phyloP scores from a whole-genome alignment of 2,888 invertebrate genomes.

The Lepidonotus clava region DNA sequence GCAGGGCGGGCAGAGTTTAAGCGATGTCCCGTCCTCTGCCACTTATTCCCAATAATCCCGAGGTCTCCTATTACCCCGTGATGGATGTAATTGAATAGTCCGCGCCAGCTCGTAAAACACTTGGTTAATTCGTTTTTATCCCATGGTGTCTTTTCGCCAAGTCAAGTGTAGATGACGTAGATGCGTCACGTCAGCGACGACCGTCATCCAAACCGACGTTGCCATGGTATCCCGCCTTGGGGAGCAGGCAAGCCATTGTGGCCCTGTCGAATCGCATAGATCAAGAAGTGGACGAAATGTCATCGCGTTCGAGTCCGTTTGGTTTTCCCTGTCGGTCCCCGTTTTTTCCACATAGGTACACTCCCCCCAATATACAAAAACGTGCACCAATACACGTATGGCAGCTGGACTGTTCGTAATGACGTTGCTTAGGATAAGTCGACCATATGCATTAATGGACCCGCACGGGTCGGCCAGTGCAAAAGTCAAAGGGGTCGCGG shows the following conservation, averaged over 20 bases:
- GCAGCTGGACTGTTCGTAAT: background rate
- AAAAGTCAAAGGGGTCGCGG: no score
- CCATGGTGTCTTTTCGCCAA: background rate
- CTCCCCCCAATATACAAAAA: background rate
- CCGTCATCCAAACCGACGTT: slow-evolving; percentile 5
- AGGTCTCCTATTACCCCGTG: background rate
- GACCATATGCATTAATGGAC: background rate
- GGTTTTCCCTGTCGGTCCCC: background rate
- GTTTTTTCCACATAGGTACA: slow-evolving; percentile 7
- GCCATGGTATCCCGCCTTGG: slow-evolving; percentile 15
- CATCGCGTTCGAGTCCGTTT: background rate
- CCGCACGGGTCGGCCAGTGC: background rate
- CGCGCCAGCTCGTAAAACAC: slow-evolving; percentile 35
- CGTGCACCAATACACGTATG: background rate
- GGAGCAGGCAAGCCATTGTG: background rate
- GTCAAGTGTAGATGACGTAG: slow-evolving; percentile 37
- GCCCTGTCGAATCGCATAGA: slow-evolving; percentile 27
- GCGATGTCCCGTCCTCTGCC: background rate
- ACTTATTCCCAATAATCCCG: slow-evolving; percentile 40
- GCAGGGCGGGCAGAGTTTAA: no score
- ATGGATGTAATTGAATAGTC: slow-evolving; percentile 26
- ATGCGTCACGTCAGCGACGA: slow-evolving; percentile 25
- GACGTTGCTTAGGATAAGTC: background rate
- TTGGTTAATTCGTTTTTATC: slow-evolving; percentile 45
- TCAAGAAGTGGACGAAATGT: slow-evolving; percentile 16